These are phyloP conservation scores for Parotocinclus haroldoi DNA, from an alignment of 2,797 vertebrate genomes.

Conservation along the genomic window DNA sequence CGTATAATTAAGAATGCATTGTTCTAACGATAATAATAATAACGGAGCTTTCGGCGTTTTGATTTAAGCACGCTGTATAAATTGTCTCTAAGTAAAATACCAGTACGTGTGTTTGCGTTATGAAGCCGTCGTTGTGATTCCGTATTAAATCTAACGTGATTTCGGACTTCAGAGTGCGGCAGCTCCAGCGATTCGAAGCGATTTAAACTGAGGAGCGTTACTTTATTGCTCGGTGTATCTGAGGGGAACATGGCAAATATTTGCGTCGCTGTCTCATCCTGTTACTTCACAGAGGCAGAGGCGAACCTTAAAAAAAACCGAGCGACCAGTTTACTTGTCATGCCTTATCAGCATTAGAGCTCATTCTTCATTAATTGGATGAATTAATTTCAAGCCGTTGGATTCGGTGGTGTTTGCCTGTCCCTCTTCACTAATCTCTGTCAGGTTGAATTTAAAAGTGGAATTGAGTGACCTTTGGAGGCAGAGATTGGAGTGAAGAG, in stretches of 20 bases:
- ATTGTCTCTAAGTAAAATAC: no score
- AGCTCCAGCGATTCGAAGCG: no score
- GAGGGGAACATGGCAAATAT: conserved; percentile 50
- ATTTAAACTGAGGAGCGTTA: conserved; percentile 68
- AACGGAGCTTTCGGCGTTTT: no score
- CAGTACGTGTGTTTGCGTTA: conserved; percentile 59
- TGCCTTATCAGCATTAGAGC: conserved; percentile 81
- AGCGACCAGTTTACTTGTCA: conserved; percentile 78
- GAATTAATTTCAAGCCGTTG: conserved; percentile 93
- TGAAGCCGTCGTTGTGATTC: conserved; percentile 78
- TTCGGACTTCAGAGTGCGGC: conserved; percentile 46
- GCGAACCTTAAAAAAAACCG: conserved; percentile 55
- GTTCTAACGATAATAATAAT: no score
- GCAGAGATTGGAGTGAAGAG: conserved; percentile 90
- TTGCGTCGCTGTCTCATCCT: conserved; percentile 66
- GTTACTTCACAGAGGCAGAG: conserved; percentile 60
- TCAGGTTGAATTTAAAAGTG: conserved; percentile 96
- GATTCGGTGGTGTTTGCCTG: conserved; percentile 86
- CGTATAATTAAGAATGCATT: no score
- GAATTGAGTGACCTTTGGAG: conserved; percentile 97
- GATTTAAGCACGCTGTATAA: no score
- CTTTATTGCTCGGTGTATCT: conserved; percentile 30
- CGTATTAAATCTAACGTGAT: conserved; percentile 72
- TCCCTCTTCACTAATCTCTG: conserved; percentile 92
- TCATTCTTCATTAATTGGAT: conserved; percentile 94